Base-by-base conservation (phyloP, 2,113 vertebrate genomes). In the Ctenomys sociabilis region DNA sequence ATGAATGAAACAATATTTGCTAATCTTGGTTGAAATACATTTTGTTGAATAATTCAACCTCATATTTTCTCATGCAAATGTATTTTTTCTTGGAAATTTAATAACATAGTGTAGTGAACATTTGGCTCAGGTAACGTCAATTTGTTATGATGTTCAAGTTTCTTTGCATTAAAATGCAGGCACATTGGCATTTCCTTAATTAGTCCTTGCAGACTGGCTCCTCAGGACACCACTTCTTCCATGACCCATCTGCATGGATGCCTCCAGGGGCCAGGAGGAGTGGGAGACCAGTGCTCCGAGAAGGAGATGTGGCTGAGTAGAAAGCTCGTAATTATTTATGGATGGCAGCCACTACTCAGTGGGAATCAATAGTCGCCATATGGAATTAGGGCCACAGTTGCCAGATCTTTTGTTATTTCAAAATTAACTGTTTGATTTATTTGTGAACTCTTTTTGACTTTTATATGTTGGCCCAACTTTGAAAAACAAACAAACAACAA, bases 381-480 rank as follows among this genome's bases (percentile, higher is more conserved):
- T 64, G 85, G 72, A 92, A 40, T 22, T 77, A 32, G 59, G 61
- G 49, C 43, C 32, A 59, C 49, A 43, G 43, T 91, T 94, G 70
- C 86, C 61, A 80, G 26, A 64, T 96, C 63, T 86, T 92, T 72
- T 91, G 61, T 64, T 81, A 91, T 77, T 91, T 89, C 13, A 78
- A 54, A 63, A 35, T 22, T 4, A 57, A 88, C 83, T 54, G 22
- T 32, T 13, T 86, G 45, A 72, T 93, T 96, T 92, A 40, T 59
- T 84, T 91, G 68, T 87, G 78, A 91, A 93, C 78, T 96, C n/a
- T 49, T n/a, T n/a, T 49, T 95, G 54, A 93, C n/a, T 92, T 87
- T 88, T 35, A 84, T 49, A 89, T 73, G 24, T 88, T 92, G 73
- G 40, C 8, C 21, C 32, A 57, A 7, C 94, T 89, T 72, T 49